phyloP scores from a whole-genome alignment of 1,140 invertebrate genomes.

The Pseudomyrmex sp. region DNA sequence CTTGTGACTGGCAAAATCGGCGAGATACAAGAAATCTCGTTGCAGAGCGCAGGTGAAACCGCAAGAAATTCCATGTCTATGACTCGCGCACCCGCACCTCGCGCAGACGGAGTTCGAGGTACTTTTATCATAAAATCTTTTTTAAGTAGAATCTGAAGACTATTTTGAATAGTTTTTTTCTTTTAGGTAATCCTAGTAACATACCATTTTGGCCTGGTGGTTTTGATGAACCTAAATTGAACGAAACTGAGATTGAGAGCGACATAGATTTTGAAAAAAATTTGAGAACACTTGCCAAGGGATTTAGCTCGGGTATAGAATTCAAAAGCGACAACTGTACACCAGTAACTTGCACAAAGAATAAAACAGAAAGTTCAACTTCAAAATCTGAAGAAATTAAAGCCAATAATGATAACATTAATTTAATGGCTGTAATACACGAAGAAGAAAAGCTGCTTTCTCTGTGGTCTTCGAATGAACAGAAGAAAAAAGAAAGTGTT shows the following conservation, averaged over 20 bases:
- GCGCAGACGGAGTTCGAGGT: constrained; percentile 87
- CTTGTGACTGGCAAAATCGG: constrained; percentile 89
- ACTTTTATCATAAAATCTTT: constrained; percentile 12
- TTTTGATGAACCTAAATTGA: constrained; percentile 87
- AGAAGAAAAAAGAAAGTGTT: constrained; percentile 47
- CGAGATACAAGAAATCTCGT: constrained; percentile 89
- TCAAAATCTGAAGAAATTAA: constrained; percentile 23
- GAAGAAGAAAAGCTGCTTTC: constrained; percentile 73
- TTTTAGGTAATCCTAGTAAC: constrained; percentile 89
- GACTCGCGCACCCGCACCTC: constrained; percentile 87
- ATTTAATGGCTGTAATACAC: constrained; percentile 79
- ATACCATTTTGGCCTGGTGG: constrained; percentile 93
- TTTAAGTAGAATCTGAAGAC: not conserved
- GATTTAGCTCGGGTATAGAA: constrained; percentile 87
- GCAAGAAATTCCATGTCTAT: constrained; percentile 92
- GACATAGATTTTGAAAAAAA: constrained; percentile 85
- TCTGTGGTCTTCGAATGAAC: constrained; percentile 57
- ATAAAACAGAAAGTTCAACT: not conserved
- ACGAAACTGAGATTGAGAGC: constrained; percentile 66
- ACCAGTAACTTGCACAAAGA: constrained; percentile 68
- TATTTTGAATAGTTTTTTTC: not conserved
- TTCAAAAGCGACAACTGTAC: constrained; percentile 85
- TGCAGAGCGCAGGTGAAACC: constrained; percentile 87
- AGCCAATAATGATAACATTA: constrained; percentile 69
- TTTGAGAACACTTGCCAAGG: constrained; percentile 88